phyloP scores from a whole-genome alignment of 1,140 invertebrate species.

The Agrilus planipennis region DNA sequence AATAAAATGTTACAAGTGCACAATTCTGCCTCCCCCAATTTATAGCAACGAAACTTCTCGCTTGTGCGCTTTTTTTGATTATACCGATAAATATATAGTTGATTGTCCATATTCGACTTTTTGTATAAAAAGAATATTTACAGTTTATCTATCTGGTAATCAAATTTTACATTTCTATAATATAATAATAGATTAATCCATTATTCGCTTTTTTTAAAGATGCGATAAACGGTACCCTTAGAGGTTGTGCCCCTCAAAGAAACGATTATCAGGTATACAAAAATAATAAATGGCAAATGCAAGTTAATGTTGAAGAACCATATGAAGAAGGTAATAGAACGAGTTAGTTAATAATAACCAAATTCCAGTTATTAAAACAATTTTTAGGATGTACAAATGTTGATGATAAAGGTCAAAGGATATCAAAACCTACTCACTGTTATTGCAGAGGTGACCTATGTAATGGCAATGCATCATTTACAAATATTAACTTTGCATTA shows the following conservation, averaged over 20 bases:
- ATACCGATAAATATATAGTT: constrained; percentile 49
- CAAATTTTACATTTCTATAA: neutral
- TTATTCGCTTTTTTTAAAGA: constrained; percentile 34
- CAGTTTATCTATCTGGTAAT: constrained; percentile 13
- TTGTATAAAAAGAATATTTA: constrained; percentile 57
- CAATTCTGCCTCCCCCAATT: constrained; percentile 40
- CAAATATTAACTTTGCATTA: neutral
- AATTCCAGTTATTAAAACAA: too few species aligned
- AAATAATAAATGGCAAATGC: constrained; percentile 46
- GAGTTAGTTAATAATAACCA: too few species aligned
- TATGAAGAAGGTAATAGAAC: constrained; percentile 57
- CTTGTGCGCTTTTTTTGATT: constrained; percentile 60
- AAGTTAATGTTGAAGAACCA: constrained; percentile 47
- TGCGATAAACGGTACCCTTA: constrained; percentile 45
- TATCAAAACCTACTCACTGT: constrained; percentile 38
- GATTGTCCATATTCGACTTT: constrained; percentile 68
- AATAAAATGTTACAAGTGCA: constrained; percentile 54
- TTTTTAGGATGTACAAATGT: constrained; percentile 49
- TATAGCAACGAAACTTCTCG: constrained; percentile 40
- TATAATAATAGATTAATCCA: neutral
- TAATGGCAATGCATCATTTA: constrained; percentile 22
- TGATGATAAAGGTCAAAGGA: constrained; percentile 45
- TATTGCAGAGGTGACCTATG: constrained; percentile 39
- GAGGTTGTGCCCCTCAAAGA: constrained; percentile 63
- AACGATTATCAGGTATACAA: constrained; percentile 44